phyloP scores from a whole-genome alignment of 2,113 vertebrate species.

The Paratilapia polleni region DNA sequence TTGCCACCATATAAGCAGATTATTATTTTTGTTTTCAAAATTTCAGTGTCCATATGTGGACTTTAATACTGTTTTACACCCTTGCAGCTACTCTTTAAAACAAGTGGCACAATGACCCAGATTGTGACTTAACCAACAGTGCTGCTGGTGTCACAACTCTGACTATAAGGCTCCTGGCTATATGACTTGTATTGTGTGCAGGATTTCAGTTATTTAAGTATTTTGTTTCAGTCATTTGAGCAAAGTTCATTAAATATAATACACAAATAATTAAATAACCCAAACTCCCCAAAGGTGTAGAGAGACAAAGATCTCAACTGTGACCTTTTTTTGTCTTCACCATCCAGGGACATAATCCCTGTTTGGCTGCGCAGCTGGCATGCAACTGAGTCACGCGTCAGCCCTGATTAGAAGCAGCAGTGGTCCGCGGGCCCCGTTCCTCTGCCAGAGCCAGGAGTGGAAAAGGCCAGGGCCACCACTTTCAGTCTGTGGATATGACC shows the following conservation, averaged over 20 bases:
- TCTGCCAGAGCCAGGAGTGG: constrained; percentile 77
- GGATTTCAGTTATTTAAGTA: constrained; percentile 30
- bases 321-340: constrained; percentile 79
- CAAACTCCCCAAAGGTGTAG: constrained; percentile 63
- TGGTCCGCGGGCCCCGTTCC: constrained; percentile 73
- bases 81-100: constrained; percentile 26
- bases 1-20: neutral
- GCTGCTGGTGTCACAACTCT: constrained; percentile 34
- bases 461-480: constrained; percentile 79
- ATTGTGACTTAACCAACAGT: constrained; percentile 52
- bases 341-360: constrained; percentile 79
- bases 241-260: constrained; percentile 48
- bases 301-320: constrained; percentile 72
- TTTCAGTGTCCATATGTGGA: neutral
- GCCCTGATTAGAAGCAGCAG: constrained; percentile 83
- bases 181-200: constrained; percentile 22
- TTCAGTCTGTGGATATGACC: constrained; percentile 79
- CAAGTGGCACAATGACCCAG: constrained; percentile 65
- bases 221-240: constrained; percentile 40
- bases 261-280: constrained; percentile 55
- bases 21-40: neutral
- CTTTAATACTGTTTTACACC: constrained; percentile 22
- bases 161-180: constrained; percentile 30
- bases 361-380: constrained; percentile 78
- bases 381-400: constrained; percentile 85